Base-by-base conservation (phyloP, 2,113 vertebrate genomes). In the Sula dactylatra region DNA sequence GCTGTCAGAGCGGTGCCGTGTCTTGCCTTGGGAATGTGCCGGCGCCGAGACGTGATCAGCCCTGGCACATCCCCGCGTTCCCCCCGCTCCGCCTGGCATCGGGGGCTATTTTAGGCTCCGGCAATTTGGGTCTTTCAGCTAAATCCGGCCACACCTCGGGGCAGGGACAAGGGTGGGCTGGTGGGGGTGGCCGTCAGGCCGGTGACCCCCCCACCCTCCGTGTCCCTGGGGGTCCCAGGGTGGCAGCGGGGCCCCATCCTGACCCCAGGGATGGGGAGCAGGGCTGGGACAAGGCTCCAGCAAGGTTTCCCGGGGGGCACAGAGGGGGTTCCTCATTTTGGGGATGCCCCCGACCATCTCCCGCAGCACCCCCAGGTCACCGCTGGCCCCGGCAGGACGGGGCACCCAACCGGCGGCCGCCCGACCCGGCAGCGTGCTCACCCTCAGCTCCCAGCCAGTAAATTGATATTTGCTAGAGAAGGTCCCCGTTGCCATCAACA, bases 281-380 rank as follows among this genome's bases (percentile, higher is more conserved):
- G n/a, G 24, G 45, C 45, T 27, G 47, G 45, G n/a, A 50, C 32
- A 7, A 17, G 14, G 50, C 61, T 49, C 19, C 6, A 4, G 36
- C 0, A 36, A n/a, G 31, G 5, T 42, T 52, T 40, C 25, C 45
- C 5, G 0, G 27, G 7, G 50, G 32, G 44, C 6, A 17, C 44
- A 16, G 44, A 44, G 12, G 11, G 45, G 16, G 32, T 5, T 21
- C 56, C 24, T 47, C 1, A 0, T 12, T 34, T 34, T 0, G 5
- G 20, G 19, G 47, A 8, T 9, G 13, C 5, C 24, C 52, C 34
- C 36, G 4, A 4, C 34, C 76, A 3, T 8, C 56, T 49, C 36
- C 62, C 5, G 1, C 73, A 26, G 54, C 34, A 24, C 15, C 21
- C 64, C 32, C 26, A 3, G 2, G 4, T 40, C 40, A 40, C 21